These are phyloP conservation scores for Excalfactoria chinensis DNA, from an alignment of 2,113 vertebrate species.

Conservation along the genomic window DNA sequence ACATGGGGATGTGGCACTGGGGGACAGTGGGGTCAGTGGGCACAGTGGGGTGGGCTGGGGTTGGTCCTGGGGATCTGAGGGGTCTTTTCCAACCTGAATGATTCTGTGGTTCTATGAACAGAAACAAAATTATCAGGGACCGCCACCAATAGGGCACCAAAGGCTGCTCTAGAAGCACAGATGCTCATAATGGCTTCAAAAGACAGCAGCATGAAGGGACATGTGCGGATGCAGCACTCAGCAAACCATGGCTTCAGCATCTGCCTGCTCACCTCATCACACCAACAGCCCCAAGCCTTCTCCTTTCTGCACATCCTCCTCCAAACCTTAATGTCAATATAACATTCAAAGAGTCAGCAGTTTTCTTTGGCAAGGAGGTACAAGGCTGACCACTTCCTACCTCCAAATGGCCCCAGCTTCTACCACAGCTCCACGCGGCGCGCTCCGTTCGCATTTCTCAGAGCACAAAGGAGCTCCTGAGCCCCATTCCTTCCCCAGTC, in stretches of 20 bases:
- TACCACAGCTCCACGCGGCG: background rate
- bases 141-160: accelerated
- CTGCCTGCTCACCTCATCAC: background rate
- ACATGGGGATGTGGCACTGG: too few relatives aligned
- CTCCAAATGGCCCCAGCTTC: background rate
- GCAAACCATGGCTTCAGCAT: background rate
- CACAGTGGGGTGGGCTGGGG: too few relatives aligned
- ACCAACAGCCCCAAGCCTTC: accelerated
- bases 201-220: background rate
- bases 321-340: accelerated
- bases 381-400: background rate
- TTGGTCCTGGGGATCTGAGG: too few relatives aligned
- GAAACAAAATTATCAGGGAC: background rate
- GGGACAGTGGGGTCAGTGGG: too few relatives aligned
- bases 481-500: background rate
- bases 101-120: too few relatives aligned
- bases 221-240: background rate
- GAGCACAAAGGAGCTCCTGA: background rate
- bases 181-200: background rate
- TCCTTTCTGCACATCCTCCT: background rate
- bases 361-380: background rate
- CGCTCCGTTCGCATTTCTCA: background rate
- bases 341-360: background rate
- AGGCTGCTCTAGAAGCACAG: background rate
- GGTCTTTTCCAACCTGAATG: too few relatives aligned